Base-by-base conservation (phyloP, 2,888 invertebrate species). In the Archips crataeganus region DNA sequence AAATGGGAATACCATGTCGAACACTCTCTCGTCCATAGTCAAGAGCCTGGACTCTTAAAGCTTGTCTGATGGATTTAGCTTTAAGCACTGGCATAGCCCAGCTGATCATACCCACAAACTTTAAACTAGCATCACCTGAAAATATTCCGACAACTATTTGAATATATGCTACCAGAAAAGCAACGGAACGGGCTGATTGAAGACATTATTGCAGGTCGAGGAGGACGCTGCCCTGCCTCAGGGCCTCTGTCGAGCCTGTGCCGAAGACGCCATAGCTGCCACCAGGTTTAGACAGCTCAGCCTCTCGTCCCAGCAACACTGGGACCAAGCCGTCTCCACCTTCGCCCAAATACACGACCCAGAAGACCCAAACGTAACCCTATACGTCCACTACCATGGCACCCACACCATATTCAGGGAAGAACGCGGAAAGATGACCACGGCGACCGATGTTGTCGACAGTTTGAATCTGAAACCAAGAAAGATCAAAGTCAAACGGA, bases 201-300 rank as follows among this genome's bases (percentile, higher is more conserved):
- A 85, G 79, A 79, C 90, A 83, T 92, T 83, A 86, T 94, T 94
- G 91, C 93, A 94, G 93, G 87, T 94, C 81, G 86, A 81, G 80
- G 83, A 87, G 78, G 89, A 87, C 76, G 71, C 79, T 23, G 85
- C 79, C 8, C 80, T 93, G 76, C 93, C 93, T 66, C 78, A 80
- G 51, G 87, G 89, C 39, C 77, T 89, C 62, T 94, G 93, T 87
- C 77, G 82, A 75, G 70, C 70, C 66, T 94, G 93, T 82, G 82
- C 82, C 15, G 83, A 86, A 67, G 86, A 84, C 72, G 81, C 86
- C 68, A 59, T 89, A 49, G 80, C 84, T 0, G 88, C 90, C 2
- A 77, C 82, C 45, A 79, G 79, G 73, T 90, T 93, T 85, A 82
- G 79, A 65, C 83, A 84, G 49, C 82, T 91, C 54, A 87, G 86